phyloP scores from a whole-genome alignment of 2,888 invertebrate genomes.

The Heterodera filipjevi region DNA sequence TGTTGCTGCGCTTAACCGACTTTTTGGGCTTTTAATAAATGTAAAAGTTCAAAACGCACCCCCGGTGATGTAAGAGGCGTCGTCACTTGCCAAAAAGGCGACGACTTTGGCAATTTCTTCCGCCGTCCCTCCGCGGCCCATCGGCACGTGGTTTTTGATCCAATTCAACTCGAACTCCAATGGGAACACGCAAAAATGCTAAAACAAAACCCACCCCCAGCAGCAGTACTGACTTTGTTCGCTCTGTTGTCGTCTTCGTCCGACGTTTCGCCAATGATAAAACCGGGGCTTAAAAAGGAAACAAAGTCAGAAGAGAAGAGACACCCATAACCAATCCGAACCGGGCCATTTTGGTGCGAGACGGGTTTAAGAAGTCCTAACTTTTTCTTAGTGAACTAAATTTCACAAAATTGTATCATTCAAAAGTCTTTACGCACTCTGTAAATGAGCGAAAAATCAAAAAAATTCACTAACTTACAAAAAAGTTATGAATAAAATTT shows the following conservation, averaged over 20 bases:
- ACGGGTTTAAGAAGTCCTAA: too few species aligned
- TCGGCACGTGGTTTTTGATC: constrained; percentile 39
- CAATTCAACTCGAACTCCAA: constrained; percentile 36
- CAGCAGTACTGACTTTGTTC: constrained; percentile 19
- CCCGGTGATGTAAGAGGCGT: constrained; percentile 36
- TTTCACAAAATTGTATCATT: too few species aligned
- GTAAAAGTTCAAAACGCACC: not conserved
- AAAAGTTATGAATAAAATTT: too few species aligned
- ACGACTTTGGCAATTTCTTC: constrained; percentile 39
- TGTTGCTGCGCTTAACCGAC: too few species aligned
- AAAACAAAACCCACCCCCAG: not conserved
- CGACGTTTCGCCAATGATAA: constrained; percentile 24
- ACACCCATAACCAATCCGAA: too few species aligned
- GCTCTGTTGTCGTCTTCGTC: constrained; percentile 25
- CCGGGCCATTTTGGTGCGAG: too few species aligned
- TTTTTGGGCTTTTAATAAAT: not conserved
- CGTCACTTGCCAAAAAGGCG: constrained; percentile 39
- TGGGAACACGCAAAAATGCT: not conserved
- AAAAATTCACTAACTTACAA: too few species aligned
- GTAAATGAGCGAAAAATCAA: too few species aligned
- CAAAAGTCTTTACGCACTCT: too few species aligned
- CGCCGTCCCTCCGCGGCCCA: constrained; percentile 36
- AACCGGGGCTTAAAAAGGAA: constrained; percentile 30
- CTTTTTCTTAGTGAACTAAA: too few species aligned
- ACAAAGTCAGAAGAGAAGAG: not conserved